Evolutionary conservation across 2,888 invertebrate species (phyloP).

Genomic region (Pardosa pseudoannulata): DNA sequence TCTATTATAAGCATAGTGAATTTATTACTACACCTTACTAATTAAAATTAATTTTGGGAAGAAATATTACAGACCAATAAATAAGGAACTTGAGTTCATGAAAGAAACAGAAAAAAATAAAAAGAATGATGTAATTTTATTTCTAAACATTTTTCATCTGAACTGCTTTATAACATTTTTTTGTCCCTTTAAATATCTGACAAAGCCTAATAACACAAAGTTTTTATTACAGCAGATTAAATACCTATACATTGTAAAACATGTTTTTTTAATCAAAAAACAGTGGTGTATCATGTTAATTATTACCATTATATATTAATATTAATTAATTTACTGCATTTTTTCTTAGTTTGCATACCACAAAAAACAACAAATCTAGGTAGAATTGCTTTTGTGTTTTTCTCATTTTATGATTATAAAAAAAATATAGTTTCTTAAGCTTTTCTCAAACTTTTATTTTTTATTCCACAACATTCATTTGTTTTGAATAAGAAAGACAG

Average conservation of each 20-base stretch:
- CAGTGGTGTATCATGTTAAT: not conserved
- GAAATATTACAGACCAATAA: not conserved
- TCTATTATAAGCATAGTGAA: conserved; percentile 48
- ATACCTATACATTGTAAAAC: not conserved
- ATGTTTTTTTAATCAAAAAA: not conserved
- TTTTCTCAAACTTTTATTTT: too few species aligned
- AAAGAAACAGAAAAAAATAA: conserved; percentile 4
- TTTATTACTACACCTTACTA: conserved; percentile 47
- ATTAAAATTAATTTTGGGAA: conserved; percentile 35
- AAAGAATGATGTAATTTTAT: conserved; percentile 17
- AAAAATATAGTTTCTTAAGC: too few species aligned
- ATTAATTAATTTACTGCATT: too few species aligned
- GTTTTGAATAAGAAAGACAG: too few species aligned
- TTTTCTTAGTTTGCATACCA: too few species aligned
- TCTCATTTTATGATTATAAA: too few species aligned
- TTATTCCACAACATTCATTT: too few species aligned
- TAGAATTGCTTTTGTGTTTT: too few species aligned
- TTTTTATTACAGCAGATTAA: not conserved
- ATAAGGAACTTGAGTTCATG: conserved; percentile 23
- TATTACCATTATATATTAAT: not conserved
- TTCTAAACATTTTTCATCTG: conserved; percentile 51
- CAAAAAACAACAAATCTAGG: too few species aligned
- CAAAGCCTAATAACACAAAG: not conserved
- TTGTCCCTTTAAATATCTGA: not conserved
- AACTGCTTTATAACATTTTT: conserved; percentile 11